These are phyloP conservation scores for Argyresthia goedartella DNA, from an alignment of 2,888 invertebrate genomes.

Conservation along the genomic window DNA sequence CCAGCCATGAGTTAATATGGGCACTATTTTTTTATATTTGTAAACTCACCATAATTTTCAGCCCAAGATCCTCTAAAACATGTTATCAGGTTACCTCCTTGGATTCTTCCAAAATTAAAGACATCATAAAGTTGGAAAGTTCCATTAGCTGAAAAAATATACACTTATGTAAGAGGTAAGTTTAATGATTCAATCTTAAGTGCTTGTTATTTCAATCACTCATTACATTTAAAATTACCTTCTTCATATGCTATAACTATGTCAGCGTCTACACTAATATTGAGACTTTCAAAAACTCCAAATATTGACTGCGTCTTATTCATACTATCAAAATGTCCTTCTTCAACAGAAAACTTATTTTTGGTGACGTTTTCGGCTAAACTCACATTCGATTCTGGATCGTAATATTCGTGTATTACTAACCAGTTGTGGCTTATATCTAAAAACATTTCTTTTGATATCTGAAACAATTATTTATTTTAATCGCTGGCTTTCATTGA, in stretches of 20 bases:
- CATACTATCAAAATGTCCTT: neutral
- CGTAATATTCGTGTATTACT: constrained; percentile 17
- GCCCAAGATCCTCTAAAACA: constrained; percentile 25
- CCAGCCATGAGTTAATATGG: neutral
- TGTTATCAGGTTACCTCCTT: constrained; percentile 29
- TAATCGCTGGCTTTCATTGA: too few species aligned
- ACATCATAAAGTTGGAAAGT: constrained; percentile 26
- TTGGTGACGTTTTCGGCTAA: neutral
- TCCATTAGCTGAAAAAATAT: constrained; percentile 13
- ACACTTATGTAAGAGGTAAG: neutral
- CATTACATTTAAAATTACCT: constrained; percentile 12
- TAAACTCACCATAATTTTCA: neutral
- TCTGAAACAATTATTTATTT: constrained; percentile 26
- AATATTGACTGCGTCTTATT: neutral
- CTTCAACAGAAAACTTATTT: neutral
- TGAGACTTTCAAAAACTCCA: constrained; percentile 18
- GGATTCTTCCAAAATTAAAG: constrained; percentile 39
- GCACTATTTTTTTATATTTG: neutral
- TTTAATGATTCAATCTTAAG: neutral
- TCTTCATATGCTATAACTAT: constrained; percentile 20
- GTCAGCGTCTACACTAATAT: constrained; percentile 36
- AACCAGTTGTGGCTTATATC: constrained; percentile 35
- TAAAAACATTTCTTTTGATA: constrained; percentile 28
- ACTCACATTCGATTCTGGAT: too few species aligned
- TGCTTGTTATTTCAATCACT: too few species aligned